phyloP scores from a whole-genome alignment of 2,113 vertebrate genomes.

The Scortum barcoo region DNA sequence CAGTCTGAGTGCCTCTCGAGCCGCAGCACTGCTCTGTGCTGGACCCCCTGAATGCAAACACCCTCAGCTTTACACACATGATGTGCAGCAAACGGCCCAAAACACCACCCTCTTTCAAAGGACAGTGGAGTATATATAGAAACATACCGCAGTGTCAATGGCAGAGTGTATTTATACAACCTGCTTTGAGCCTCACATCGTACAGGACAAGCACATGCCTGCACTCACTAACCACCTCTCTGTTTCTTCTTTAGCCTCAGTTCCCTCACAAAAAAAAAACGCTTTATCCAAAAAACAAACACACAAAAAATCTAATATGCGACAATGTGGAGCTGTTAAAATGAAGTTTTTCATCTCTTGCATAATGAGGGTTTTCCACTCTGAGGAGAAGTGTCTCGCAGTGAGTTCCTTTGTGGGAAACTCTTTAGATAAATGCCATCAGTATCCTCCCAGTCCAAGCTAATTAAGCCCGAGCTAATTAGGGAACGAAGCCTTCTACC shows the following conservation, averaged over 20 bases:
- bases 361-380: neutral
- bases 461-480: constrained; percentile 33
- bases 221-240: neutral
- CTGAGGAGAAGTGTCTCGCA: neutral
- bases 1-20: constrained; percentile 17
- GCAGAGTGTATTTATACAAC: neutral
- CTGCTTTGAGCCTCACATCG: neutral
- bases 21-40: neutral
- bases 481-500: constrained; percentile 14
- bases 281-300: neutral
- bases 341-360: constrained; percentile 1
- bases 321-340: neutral
- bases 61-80: neutral
- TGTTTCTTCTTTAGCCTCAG: neutral
- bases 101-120: constrained; percentile 11
- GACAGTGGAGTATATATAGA: neutral
- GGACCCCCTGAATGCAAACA: neutral
- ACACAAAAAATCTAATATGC: neutral
- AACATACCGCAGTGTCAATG: neutral
- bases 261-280: neutral
- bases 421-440: neutral
- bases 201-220: constrained; percentile 13
- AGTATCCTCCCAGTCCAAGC: constrained; percentile 1
- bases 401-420: neutral
- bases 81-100: neutral